Evolutionary conservation across 2,113 vertebrate species (phyloP).

Genomic region (Mionectes macconnelli): DNA sequence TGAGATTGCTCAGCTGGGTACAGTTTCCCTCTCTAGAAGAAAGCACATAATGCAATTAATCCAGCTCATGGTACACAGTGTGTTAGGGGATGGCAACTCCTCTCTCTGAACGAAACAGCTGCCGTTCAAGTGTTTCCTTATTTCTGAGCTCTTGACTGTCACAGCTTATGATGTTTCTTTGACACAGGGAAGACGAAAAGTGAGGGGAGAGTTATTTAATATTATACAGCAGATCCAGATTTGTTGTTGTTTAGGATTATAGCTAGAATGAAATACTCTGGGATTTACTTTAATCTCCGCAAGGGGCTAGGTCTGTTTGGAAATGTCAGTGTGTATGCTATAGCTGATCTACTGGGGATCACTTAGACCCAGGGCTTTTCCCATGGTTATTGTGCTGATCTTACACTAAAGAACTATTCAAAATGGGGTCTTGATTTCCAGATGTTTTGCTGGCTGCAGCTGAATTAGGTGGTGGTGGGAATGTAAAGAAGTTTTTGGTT

Average conservation of each 20-base stretch:
- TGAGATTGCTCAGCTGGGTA: not conserved
- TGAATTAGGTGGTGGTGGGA: not conserved
- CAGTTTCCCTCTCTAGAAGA: not conserved
- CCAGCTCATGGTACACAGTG: not conserved
- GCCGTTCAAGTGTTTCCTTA: not conserved
- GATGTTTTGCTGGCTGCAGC: not conserved
- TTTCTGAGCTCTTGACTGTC: not conserved
- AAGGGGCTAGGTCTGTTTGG: not conserved
- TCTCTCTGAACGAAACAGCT: not conserved
- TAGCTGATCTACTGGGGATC: not conserved
- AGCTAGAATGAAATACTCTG: not conserved
- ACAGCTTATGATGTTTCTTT: not conserved
- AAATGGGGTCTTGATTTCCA: not conserved
- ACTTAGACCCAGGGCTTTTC: not conserved
- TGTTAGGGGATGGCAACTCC: not conserved
- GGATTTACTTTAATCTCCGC: constrained; percentile 44
- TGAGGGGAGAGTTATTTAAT: not conserved
- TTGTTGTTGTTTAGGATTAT: constrained; percentile 38
- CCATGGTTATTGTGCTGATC: not conserved
- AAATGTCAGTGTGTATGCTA: not conserved
- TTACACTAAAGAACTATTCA: not conserved
- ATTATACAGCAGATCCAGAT: not conserved
- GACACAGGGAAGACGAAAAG: not conserved
- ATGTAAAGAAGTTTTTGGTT: not conserved
- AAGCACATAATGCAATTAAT: not conserved